A percentile compares a stretch with the other conserved stretches of the same genome.
phyloP scores from a whole-genome alignment of 2,888 invertebrate species.

The Cephus nigrinus region DNA sequence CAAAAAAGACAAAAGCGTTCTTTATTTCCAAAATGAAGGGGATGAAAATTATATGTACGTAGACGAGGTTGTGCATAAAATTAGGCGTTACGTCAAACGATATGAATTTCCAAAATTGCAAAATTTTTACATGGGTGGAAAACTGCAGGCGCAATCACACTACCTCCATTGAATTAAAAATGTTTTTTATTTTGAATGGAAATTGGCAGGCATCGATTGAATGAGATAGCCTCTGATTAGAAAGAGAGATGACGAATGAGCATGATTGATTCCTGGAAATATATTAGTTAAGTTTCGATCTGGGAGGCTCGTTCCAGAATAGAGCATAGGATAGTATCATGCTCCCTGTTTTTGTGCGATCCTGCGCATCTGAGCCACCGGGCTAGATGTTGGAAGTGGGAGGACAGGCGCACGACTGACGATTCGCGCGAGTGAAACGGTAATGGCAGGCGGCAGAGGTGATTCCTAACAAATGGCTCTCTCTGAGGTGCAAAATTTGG shows the following conservation, averaged over 20 bases:
- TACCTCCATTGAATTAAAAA: neutral
- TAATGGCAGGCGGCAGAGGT: slow-evolving; percentile 53
- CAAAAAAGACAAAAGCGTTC: neutral
- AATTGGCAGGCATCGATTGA: neutral
- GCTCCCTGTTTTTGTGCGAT: neutral
- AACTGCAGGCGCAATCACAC: neutral
- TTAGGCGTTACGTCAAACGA: neutral
- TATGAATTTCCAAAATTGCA: neutral
- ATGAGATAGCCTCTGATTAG: neutral
- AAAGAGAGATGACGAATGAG: neutral
- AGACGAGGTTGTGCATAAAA: neutral
- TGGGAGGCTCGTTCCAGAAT: neutral
- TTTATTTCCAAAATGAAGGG: neutral
- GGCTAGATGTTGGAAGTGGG: neutral
- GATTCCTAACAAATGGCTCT: slow-evolving; percentile 54
- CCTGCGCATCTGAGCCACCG: neutral
- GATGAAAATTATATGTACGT: neutral
- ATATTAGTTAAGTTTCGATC: neutral
- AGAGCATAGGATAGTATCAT: neutral
- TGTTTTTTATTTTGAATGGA: neutral
- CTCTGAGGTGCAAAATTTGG: slow-evolving; percentile 58
- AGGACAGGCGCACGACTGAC: slow-evolving; percentile 3
- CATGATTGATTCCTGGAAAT: neutral
- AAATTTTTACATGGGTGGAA: neutral
- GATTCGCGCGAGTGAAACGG: slow-evolving; percentile 28